phyloP scores from a whole-genome alignment of 2,113 vertebrate genomes.

The Cryptotis parvus region DNA sequence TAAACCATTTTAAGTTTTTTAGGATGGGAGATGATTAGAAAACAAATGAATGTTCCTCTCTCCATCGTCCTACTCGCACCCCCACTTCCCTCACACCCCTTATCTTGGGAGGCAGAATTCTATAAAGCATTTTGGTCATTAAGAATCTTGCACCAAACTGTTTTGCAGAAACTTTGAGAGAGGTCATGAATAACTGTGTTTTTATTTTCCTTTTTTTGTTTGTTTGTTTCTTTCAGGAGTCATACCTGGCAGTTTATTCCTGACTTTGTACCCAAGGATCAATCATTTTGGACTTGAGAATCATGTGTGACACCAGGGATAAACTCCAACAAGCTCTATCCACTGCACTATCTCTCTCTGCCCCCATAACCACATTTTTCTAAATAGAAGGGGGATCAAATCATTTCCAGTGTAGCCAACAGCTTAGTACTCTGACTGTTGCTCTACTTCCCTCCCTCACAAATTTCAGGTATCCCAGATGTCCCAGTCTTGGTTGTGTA shows the following conservation, averaged over 20 bases:
- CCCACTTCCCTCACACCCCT: constrained; percentile 53
- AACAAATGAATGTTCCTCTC: constrained; percentile 84
- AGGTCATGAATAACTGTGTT: not conserved
- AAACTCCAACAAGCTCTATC: no score
- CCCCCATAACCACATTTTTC: not conserved
- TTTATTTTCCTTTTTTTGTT: no score
- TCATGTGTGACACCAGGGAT: no score
- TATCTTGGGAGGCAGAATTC: not conserved
- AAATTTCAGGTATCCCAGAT: not conserved
- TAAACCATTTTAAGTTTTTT: constrained; percentile 88
- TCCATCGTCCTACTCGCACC: constrained; percentile 50
- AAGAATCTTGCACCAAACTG: not conserved
- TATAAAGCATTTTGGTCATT: not conserved
- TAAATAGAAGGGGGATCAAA: not conserved
- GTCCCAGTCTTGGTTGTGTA: not conserved
- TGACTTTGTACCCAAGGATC: no score
- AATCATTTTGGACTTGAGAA: no score
- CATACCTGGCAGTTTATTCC: no score
- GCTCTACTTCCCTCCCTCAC: not conserved
- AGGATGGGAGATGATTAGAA: constrained; percentile 83
- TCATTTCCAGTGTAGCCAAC: not conserved
- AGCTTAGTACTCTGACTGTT: not conserved
- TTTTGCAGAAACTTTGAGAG: not conserved
- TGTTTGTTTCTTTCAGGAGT: no score
- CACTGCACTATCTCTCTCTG: not conserved